Percentiles rank a stretch among this genome's conserved stretches.
Conservation (phyloP, 2,113 vertebrate species). For the Chloropsis hardwickii region DNA sequence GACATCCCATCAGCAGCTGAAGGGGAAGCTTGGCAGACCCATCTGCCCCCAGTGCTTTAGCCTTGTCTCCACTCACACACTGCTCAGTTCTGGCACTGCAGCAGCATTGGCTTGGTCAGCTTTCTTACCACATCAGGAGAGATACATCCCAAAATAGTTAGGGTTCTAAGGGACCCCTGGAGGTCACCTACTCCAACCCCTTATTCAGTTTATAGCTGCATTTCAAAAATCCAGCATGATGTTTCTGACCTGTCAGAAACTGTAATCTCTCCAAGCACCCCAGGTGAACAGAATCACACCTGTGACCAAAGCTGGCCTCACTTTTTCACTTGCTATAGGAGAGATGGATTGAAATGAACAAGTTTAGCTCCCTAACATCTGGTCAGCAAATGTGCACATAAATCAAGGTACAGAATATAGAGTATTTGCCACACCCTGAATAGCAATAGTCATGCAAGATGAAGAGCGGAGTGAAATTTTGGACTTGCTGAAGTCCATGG, state of each 20-base stretch:
- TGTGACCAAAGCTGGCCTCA: neutral
- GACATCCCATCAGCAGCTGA: neutral
- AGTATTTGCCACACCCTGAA: constrained; percentile 25
- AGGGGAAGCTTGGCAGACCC: neutral
- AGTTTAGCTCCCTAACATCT: constrained; percentile 10
- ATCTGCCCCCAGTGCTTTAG: neutral
- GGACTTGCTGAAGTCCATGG: constrained; percentile 5
- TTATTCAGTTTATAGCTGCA: neutral
- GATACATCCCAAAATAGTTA: neutral
- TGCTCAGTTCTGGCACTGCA: neutral
- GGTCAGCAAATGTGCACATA: constrained; percentile 44
- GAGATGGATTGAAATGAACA: neutral
- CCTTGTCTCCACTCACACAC: neutral
- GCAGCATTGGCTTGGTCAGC: fast-evolving
- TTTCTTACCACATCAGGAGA: neutral
- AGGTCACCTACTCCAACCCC: neutral
- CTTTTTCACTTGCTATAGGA: neutral
- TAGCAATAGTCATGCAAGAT: constrained; percentile 5
- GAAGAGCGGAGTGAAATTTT: neutral
- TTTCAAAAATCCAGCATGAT: neutral
- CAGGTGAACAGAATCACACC: neutral
- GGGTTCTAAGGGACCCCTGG: neutral
- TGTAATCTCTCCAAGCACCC: neutral
- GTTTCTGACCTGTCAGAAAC: neutral
- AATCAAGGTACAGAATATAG: constrained; percentile 21